phyloP scores from a whole-genome alignment of 2,113 vertebrate species.

The Diphyllodes magnificus region DNA sequence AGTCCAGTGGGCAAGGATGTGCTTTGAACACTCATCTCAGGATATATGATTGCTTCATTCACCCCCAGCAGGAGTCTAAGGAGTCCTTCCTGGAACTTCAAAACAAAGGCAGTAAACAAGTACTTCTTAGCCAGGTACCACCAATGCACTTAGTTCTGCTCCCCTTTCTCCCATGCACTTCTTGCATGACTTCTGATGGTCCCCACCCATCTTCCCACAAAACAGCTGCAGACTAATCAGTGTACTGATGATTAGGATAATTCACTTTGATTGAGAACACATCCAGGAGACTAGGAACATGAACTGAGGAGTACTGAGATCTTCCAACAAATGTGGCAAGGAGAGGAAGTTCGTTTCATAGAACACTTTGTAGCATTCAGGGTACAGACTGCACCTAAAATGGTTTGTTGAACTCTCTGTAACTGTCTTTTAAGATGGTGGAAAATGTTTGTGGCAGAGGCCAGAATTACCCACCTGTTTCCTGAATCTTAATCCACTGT shows the following conservation, averaged over 20 bases:
- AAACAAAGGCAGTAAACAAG: not conserved
- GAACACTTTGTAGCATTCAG: not conserved
- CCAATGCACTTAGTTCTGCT: not conserved
- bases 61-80: not conserved
- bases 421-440: not conserved
- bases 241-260: not conserved
- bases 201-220: not conserved
- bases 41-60: not conserved
- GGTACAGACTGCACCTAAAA: not conserved
- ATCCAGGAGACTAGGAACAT: not conserved
- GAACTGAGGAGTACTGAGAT: not conserved
- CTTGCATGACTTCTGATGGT: not conserved
- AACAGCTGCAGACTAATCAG: not conserved
- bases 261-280: not conserved
- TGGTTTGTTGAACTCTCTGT: not conserved
- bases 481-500: not conserved
- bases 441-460: not conserved
- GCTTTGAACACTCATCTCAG: not conserved
- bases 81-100: not conserved
- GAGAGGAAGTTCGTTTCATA: not conserved
- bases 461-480: not conserved
- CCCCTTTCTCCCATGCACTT: not conserved
- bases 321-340: not conserved
- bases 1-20: not conserved
- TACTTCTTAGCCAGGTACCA: not conserved